Conservation (phyloP, 2,888 invertebrate genomes). For the Psylliodes chrysocephalus region DNA sequence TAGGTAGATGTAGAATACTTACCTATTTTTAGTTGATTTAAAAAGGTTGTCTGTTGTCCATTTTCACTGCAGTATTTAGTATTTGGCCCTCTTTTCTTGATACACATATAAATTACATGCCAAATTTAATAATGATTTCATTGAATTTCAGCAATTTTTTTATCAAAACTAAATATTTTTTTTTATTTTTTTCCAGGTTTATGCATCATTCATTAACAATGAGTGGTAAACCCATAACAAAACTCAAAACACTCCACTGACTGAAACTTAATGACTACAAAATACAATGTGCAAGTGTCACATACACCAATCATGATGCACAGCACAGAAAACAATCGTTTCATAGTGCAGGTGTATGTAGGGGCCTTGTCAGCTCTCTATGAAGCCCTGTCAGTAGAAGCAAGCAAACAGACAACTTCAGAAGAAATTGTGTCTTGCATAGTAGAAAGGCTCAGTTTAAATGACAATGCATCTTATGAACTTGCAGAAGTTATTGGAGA, state of each 20-base stretch:
- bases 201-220: slow-evolving; percentile 18
- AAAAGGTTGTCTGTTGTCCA: no score
- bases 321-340: slow-evolving; percentile 50
- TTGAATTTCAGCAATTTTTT: no score
- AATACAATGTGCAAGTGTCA: slow-evolving; percentile 4
- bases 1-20: no score
- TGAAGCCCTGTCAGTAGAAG: slow-evolving; percentile 90
- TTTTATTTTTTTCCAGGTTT: slow-evolving; percentile 28
- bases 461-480: slow-evolving; percentile 77
- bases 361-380: slow-evolving; percentile 88
- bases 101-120: no score
- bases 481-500: slow-evolving; percentile 89
- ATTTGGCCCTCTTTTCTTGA: no score
- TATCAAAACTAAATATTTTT: no score
- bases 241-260: slow-evolving; percentile 21
- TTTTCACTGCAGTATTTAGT: no score
- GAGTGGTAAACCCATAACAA: slow-evolving; percentile 20
- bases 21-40: no score
- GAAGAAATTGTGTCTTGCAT: slow-evolving; percentile 93
- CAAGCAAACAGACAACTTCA: slow-evolving; percentile 90
- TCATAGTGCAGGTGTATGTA: slow-evolving; percentile 86
- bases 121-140: no score
- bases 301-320: slow-evolving; percentile 39
- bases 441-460: slow-evolving; percentile 76
- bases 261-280: slow-evolving; percentile 13